A percentile compares a stretch with the other conserved stretches of the same genome.
Evolutionary conservation across 2,888 invertebrate genomes (phyloP).

Genomic region (Harmothoe impar): DNA sequence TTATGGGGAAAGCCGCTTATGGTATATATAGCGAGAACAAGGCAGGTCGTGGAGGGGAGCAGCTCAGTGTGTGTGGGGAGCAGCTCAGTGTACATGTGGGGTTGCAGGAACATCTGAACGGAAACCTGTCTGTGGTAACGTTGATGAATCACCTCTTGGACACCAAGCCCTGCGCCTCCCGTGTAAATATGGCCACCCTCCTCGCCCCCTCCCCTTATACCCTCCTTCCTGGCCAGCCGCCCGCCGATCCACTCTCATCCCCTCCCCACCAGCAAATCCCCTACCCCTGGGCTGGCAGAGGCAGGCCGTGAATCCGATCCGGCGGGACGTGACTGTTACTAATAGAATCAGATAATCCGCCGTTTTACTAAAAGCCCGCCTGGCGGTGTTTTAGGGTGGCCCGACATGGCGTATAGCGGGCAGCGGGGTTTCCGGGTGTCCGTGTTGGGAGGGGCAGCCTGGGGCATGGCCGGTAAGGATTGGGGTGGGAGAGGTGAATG

Average conservation of each 20-base stretch:
- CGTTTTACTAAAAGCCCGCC: conserved; percentile 32
- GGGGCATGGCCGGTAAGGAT: not conserved
- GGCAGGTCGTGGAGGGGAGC: too few relatives aligned
- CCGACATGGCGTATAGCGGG: not conserved
- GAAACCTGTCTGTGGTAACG: conserved; percentile 28
- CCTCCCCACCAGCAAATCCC: not conserved
- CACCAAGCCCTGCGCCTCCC: not conserved
- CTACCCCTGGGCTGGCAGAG: not conserved
- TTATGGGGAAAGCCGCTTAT: too few relatives aligned
- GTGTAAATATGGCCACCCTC: conserved; percentile 22
- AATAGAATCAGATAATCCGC: conserved; percentile 48
- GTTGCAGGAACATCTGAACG: not conserved
- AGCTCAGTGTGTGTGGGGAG: not conserved
- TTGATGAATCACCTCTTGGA: conserved; percentile 39
- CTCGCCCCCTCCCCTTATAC: not conserved
- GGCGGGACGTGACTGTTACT: not conserved
- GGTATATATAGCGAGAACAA: too few relatives aligned
- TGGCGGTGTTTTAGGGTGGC: not conserved
- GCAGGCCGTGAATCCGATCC: not conserved
- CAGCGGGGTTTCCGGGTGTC: not conserved
- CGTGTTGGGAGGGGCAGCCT: not conserved
- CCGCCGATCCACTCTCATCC: not conserved
- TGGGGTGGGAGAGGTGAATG: not conserved
- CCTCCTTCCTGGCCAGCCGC: conserved; percentile 14
- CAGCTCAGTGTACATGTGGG: not conserved